Evolutionary conservation across 1,140 invertebrate genomes (phyloP), one percentile per base, ranked within the genome.

Genomic region (Diabrotica virgifera): DNA sequence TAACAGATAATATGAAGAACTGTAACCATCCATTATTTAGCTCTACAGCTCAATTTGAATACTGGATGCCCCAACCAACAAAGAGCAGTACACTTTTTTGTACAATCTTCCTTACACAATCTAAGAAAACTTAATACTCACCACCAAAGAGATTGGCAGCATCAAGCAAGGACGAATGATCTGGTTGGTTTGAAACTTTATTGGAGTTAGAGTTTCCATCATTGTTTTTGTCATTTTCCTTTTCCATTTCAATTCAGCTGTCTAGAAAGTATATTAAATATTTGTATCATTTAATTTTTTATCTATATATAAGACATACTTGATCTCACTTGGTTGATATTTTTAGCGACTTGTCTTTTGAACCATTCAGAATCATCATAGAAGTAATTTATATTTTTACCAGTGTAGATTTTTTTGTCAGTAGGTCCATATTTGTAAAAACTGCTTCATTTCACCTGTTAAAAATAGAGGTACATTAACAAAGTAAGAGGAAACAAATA

Each of bases 111-210:
- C 46, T 51, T 51, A 1, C 12, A 10, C 2, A 11, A 12, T 51
- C 9, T 11, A 51, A 10, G 12, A 11, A 12, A 40, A 38, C 5
- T 38, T 11, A 10, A 53, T 63, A 66, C 80, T 81, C 73, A 87
- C 82, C 83, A 76, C 86, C 85, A 70, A 88, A 87, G 57, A 88
- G 80, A 64, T 84, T 86, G 57, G 86, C 85, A 59, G 86, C 85
- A 78, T 88, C 86, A 73, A 88, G 81, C 50, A 87, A 73, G 38
- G 81, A 80, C 63, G 85, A 82, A 62, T 85, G 79, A 73, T 84
- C 78, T 57, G 73, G 65, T 59, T 70, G 68, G 62, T 72, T 77
- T 53, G 77, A 76, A 50, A 77, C 64, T 72, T 78, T 79, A 67
- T 69, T 76, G 70, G 77, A 72, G 70, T 72, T 69, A 53, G 76